Conservation (phyloP, 2,888 invertebrate genomes). For the Lucinisca nassula region DNA sequence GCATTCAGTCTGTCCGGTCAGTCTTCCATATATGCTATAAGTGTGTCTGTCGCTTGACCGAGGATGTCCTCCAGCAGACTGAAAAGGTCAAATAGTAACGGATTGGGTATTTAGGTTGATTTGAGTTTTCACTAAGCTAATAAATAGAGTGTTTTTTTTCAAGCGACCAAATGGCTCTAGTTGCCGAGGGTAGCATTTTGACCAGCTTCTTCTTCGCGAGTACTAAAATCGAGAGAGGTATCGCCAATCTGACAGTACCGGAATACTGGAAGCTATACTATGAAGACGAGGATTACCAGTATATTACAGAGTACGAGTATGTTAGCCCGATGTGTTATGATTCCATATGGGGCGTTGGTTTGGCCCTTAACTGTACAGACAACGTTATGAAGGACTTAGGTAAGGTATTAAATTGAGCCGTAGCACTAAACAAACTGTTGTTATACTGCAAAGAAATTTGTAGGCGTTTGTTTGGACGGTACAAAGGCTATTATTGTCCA, state of each 20-base stretch:
- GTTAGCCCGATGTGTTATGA: slow-evolving; percentile 23
- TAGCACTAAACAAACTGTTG: no score
- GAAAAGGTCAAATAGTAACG: no score
- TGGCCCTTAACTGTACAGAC: slow-evolving; percentile 30
- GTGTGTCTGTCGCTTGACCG: no score
- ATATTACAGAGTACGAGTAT: neutral
- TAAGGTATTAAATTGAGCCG: no score
- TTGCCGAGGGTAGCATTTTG: slow-evolving; percentile 15
- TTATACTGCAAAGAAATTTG: neutral
- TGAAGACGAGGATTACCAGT: neutral
- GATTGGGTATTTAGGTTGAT: no score
- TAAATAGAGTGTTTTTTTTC: neutral
- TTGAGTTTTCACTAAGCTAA: no score
- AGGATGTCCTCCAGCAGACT: no score
- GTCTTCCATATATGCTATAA: no score
- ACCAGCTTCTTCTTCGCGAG: neutral
- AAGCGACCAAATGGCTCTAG: slow-evolving; percentile 17
- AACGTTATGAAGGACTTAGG: slow-evolving; percentile 13
- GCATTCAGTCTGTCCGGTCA: no score
- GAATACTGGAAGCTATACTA: neutral
- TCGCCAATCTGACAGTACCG: neutral
- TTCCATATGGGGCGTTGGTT: slow-evolving; percentile 18
- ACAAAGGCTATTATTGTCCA: no score
- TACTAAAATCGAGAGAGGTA: neutral
- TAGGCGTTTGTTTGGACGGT: neutral